Evolutionary conservation across 35 echinoderm and acorn worm species (phyloP).

Genomic region (Nesometra sesokonis): DNA sequence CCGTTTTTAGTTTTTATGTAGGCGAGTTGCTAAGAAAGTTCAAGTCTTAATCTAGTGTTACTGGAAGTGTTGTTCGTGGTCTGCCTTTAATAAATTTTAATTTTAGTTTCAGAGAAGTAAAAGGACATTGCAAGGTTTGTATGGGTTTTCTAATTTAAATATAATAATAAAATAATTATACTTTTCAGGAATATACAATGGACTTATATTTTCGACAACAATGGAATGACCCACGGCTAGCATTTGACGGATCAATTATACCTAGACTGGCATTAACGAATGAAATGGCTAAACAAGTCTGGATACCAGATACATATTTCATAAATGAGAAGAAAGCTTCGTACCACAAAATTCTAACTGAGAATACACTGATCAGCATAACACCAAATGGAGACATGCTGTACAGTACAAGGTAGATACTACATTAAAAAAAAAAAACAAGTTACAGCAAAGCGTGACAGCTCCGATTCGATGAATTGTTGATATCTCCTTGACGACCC

Average conservation of each 20-base stretch:
- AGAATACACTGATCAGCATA: slow-evolving; percentile 67
- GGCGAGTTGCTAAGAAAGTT: too few species aligned
- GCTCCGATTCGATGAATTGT: not conserved
- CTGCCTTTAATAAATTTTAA: too few species aligned
- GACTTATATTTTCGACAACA: slow-evolving; percentile 88
- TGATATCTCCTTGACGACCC: not conserved
- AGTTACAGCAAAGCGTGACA: too few species aligned
- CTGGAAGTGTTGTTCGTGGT: too few species aligned
- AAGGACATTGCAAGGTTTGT: too few species aligned
- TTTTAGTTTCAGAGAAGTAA: too few species aligned
- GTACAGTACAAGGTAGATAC: slow-evolving; percentile 86
- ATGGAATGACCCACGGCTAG: slow-evolving; percentile 55
- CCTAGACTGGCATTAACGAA: slow-evolving; percentile 37
- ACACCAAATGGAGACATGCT: slow-evolving; percentile 35
- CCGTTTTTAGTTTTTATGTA: too few species aligned
- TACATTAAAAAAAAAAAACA: too few species aligned
- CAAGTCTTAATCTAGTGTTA: too few species aligned
- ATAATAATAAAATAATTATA: too few species aligned
- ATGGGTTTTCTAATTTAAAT: too few species aligned
- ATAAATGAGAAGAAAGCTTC: slow-evolving; percentile 78
- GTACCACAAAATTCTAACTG: slow-evolving; percentile 54
- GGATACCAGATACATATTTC: slow-evolving; percentile 92
- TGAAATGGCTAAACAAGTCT: slow-evolving; percentile 49
- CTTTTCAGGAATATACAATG: slow-evolving; percentile 63
- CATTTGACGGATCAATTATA: slow-evolving; percentile 14